These are phyloP conservation scores for Tenthredo livida DNA, from an alignment of 2,888 invertebrate species.

Conservation along the genomic window DNA sequence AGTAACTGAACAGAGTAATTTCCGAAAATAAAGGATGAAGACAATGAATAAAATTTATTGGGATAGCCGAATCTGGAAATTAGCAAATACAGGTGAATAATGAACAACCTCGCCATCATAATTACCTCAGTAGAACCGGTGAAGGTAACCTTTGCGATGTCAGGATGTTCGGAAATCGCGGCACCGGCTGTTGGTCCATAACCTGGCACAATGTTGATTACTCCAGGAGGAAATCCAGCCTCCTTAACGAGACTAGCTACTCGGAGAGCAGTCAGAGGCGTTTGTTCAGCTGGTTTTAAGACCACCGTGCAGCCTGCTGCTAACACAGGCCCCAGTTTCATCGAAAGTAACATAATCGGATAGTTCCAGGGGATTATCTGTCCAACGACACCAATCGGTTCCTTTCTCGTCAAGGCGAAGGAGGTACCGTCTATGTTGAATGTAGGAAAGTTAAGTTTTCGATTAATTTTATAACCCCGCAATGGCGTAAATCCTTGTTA, in stretches of 20 bases:
- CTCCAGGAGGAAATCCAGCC: constrained; percentile 81
- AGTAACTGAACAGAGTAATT: too few species aligned
- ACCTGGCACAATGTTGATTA: constrained; percentile 81
- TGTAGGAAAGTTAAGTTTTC: neutral
- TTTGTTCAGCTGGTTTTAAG: constrained; percentile 84
- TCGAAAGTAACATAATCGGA: constrained; percentile 87
- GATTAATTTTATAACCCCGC: neutral
- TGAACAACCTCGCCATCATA: too few species aligned
- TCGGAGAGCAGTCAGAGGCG: constrained; percentile 80
- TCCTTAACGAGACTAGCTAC: constrained; percentile 80
- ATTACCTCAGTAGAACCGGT: constrained; percentile 80
- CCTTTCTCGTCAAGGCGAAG: constrained; percentile 84
- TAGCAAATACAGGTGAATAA: too few species aligned
- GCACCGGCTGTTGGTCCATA: constrained; percentile 80
- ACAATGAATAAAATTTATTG: too few species aligned
- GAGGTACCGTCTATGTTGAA: constrained; percentile 79
- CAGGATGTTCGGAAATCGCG: constrained; percentile 79
- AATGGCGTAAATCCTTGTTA: neutral
- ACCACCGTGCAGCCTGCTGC: constrained; percentile 87
- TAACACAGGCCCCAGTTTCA: constrained; percentile 86
- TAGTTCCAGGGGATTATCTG: constrained; percentile 92
- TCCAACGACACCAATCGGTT: constrained; percentile 88
- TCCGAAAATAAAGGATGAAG: too few species aligned
- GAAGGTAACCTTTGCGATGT: constrained; percentile 80
- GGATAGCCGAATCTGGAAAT: too few species aligned